Evolutionary conservation across 2,888 invertebrate genomes (phyloP).

Genomic region (Zootermopsis nevadensis): DNA sequence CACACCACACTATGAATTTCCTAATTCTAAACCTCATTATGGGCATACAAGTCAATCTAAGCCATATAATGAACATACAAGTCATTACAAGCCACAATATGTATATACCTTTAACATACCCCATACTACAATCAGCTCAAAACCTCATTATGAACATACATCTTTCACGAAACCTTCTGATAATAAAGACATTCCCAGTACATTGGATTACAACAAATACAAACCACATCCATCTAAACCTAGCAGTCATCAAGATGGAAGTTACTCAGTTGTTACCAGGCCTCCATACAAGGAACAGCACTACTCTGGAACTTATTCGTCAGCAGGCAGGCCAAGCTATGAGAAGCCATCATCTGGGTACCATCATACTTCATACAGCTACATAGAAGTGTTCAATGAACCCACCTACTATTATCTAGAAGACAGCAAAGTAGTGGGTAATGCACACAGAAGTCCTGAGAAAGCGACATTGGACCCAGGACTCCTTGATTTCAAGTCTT

Average conservation of each 20-base stretch:
- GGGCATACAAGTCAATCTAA: background rate
- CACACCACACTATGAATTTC: background rate
- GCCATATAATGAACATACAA: slow-evolving; percentile 19
- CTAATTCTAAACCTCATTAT: slow-evolving; percentile 15
- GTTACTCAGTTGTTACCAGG: background rate
- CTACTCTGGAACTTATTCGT: slow-evolving; percentile 6
- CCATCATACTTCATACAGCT: slow-evolving; percentile 24
- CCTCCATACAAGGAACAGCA: background rate
- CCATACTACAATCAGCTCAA: background rate
- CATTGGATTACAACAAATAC: slow-evolving; percentile 30
- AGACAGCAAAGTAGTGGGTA: background rate
- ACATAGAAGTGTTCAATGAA: slow-evolving; percentile 43
- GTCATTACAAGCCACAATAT: slow-evolving; percentile 14
- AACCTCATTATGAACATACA: slow-evolving; percentile 6
- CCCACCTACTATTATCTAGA: slow-evolving; percentile 37
- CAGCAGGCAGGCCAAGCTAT: background rate
- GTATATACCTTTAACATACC: background rate
- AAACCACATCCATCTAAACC: slow-evolving; percentile 24
- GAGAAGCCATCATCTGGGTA: background rate
- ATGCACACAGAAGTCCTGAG: background rate
- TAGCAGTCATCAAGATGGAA: background rate
- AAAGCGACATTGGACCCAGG: background rate
- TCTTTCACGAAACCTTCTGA: background rate
- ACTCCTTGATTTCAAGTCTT: background rate
- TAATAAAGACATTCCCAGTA: slow-evolving; percentile 20